Evolutionary conservation across 2,888 invertebrate genomes (phyloP).

Genomic region (Agonopterix arenella): DNA sequence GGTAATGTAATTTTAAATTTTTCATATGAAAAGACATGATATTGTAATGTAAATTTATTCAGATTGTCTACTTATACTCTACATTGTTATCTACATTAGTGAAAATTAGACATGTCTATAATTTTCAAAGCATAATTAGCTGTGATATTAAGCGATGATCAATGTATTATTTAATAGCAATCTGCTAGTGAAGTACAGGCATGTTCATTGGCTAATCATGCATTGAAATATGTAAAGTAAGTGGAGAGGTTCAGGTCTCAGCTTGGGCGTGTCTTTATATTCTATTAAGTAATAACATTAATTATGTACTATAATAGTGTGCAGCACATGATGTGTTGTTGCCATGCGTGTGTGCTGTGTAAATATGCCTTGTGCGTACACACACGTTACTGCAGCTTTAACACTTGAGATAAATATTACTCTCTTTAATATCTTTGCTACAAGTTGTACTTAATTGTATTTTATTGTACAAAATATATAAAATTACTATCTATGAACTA

Average conservation of each 20-base stretch:
- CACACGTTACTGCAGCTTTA: slow-evolving; percentile 75
- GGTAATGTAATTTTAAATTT: slow-evolving; percentile 74
- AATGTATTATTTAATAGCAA: slow-evolving; percentile 74
- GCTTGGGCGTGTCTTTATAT: slow-evolving; percentile 75
- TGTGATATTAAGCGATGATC: slow-evolving; percentile 76
- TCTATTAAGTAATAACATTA: slow-evolving; percentile 71
- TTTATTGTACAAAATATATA: slow-evolving; percentile 84
- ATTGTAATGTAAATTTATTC: slow-evolving; percentile 77
- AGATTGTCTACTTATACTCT: slow-evolving; percentile 77
- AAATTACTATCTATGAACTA: slow-evolving; percentile 75
- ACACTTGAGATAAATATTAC: slow-evolving; percentile 75
- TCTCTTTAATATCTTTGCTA: slow-evolving; percentile 81
- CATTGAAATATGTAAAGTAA: slow-evolving; percentile 74
- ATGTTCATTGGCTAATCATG: slow-evolving; percentile 78
- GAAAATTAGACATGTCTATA: slow-evolving; percentile 76
- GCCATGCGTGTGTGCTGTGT: slow-evolving; percentile 73
- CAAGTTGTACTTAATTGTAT: slow-evolving; percentile 83
- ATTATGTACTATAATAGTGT: slow-evolving; percentile 70
- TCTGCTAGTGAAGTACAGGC: slow-evolving; percentile 70
- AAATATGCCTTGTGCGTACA: slow-evolving; percentile 75
- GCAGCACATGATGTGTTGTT: slow-evolving; percentile 71
- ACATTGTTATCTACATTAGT: slow-evolving; percentile 77
- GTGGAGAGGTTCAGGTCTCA: slow-evolving; percentile 56
- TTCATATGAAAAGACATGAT: slow-evolving; percentile 77
- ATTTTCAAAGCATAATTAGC: slow-evolving; percentile 78